Conservation (phyloP, 2,797 vertebrate genomes). For the Gorsachius magnificus region DNA sequence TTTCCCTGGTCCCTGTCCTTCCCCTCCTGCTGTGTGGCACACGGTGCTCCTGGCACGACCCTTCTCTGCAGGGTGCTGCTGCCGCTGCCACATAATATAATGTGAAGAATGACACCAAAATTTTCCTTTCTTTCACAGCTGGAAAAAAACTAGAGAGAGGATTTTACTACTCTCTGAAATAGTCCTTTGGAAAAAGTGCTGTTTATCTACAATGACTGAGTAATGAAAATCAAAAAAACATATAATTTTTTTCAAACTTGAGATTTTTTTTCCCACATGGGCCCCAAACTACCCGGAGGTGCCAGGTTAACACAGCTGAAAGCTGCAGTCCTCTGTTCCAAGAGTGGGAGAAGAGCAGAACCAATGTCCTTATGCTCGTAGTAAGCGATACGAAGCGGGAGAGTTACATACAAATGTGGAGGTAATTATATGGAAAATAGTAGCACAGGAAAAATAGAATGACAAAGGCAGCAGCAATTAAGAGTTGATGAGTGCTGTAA, state of each 20-base stretch:
- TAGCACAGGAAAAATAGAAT: background rate
- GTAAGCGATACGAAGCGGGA: background rate
- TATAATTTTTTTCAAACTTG: background rate
- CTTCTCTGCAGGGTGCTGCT: too few relatives aligned
- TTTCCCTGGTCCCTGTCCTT: accelerated
- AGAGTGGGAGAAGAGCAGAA: background rate
- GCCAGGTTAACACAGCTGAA: background rate
- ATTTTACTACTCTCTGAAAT: background rate
- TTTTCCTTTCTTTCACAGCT: background rate
- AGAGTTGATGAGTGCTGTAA: background rate
- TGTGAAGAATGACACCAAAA: background rate
- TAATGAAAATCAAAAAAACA: background rate
- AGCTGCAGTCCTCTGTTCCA: too few relatives aligned
- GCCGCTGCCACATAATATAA: too few relatives aligned
- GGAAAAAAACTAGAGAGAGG: background rate
- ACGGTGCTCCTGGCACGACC: background rate
- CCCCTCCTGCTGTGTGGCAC: accelerated
- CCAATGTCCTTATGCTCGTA: background rate
- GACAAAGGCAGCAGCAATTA: background rate
- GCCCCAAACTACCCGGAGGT: background rate
- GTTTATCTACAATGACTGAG: background rate
- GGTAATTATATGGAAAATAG: background rate
- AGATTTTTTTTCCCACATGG: background rate
- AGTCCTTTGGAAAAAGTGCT: background rate
- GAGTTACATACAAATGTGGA: background rate